Conservation (phyloP, 2,797 vertebrate genomes). For the Danio jaintianensis region DNA sequence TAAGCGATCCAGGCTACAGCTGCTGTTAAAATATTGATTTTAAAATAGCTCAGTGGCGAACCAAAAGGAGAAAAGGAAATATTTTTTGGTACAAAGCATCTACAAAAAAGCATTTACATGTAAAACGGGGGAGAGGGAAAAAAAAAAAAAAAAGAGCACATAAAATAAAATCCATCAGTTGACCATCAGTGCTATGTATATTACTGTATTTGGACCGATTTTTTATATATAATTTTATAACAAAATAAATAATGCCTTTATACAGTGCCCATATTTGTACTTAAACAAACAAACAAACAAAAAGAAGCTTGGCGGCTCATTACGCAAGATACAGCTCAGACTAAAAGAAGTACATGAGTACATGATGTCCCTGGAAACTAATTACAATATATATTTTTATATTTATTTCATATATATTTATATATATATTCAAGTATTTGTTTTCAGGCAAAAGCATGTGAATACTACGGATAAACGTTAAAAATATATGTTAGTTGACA, state of each 20-base stretch:
- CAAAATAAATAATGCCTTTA: conserved; percentile 96
- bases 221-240: conserved; percentile 82
- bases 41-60: conserved; percentile 76
- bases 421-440: conserved; percentile 89
- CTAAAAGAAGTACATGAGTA: conserved; percentile 90
- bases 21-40: conserved; percentile 82
- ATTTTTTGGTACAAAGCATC: conserved; percentile 94
- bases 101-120: conserved; percentile 88
- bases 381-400: conserved; percentile 72
- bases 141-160: conserved; percentile 87
- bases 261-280: conserved; percentile 92
- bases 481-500: conserved; percentile 87
- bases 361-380: conserved; percentile 87
- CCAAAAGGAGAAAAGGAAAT: conserved; percentile 68
- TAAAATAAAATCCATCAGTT: conserved; percentile 86
- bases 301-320: conserved; percentile 86
- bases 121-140: conserved; percentile 83
- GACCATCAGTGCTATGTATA: conserved; percentile 86
- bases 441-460: conserved; percentile 91
- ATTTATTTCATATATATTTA: conserved; percentile 56
- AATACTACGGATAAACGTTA: conserved; percentile 93
- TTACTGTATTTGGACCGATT: conserved; percentile 86
- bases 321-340: conserved; percentile 90
- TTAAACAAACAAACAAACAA: conserved; percentile 88
- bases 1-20: conserved; percentile 76